phyloP scores from a whole-genome alignment of 2,888 invertebrate genomes.

The Pardosa pseudoannulata region DNA sequence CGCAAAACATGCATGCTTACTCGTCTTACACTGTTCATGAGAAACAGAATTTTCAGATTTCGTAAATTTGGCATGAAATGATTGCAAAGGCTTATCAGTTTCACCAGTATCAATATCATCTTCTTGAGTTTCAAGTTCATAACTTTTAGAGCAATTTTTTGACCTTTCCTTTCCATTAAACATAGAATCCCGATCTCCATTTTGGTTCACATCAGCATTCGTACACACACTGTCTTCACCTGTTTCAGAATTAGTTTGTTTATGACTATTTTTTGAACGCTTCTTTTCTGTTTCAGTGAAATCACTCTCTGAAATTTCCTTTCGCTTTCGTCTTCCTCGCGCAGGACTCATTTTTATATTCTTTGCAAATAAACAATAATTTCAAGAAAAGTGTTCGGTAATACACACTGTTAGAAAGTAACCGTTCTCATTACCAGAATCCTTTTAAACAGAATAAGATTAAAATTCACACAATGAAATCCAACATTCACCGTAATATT shows the following conservation, averaged over 20 bases:
- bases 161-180: not conserved
- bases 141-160: not conserved
- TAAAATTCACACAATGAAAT: too few relatives aligned
- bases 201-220: not conserved
- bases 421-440: not conserved
- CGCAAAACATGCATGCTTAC: constrained; percentile 72
- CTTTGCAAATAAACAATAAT: not conserved
- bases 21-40: constrained; percentile 7
- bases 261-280: not conserved
- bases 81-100: not conserved
- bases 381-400: not conserved
- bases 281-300: not conserved
- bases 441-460: not conserved
- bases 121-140: not conserved
- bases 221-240: not conserved
- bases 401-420: not conserved
- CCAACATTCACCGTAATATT: too few relatives aligned
- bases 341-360: not conserved
- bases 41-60: not conserved
- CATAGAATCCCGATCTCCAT: not conserved
- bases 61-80: constrained; percentile 24
- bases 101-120: not conserved
- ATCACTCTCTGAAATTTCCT: not conserved
- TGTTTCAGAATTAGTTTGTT: not conserved
- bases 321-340: constrained; percentile 8